A percentile compares a stretch with the other conserved stretches of the same genome.
phyloP scores from a whole-genome alignment of 2,888 invertebrate genomes.

The Pachliopta kotzebuea region DNA sequence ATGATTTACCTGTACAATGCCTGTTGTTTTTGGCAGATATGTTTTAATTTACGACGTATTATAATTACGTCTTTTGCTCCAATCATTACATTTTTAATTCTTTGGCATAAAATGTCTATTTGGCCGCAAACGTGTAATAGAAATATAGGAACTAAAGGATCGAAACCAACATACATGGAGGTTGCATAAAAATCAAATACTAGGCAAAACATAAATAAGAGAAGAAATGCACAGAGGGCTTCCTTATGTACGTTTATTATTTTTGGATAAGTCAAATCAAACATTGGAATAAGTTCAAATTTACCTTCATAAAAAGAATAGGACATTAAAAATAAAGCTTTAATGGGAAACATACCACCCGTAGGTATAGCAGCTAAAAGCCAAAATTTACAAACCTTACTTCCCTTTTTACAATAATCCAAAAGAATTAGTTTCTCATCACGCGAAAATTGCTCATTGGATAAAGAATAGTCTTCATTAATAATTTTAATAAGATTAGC shows the following conservation, averaged over 20 bases:
- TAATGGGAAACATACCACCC: constrained; percentile 45
- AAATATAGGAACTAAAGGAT: constrained; percentile 62
- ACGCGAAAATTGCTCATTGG: constrained; percentile 35
- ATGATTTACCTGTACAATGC: background rate
- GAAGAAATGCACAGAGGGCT: constrained; percentile 35
- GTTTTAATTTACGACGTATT: constrained; percentile 43
- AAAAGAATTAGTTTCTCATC: constrained; percentile 45
- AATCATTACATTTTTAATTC: constrained; percentile 44
- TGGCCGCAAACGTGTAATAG: constrained; percentile 61
- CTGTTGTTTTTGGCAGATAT: constrained; percentile 44
- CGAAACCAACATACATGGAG: constrained; percentile 54
- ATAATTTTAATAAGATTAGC: constrained; percentile 41
- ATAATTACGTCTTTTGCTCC: constrained; percentile 37
- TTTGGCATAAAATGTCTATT: constrained; percentile 49
- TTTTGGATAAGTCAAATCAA: constrained; percentile 47
- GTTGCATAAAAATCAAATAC: constrained; percentile 45
- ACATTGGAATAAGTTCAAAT: constrained; percentile 46
- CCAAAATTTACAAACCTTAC: constrained; percentile 48
- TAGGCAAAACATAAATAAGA: constrained; percentile 35
- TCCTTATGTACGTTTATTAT: constrained; percentile 45
- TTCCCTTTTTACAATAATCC: constrained; percentile 42
- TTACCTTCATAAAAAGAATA: constrained; percentile 42
- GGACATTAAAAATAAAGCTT: constrained; percentile 46
- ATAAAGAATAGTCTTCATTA: constrained; percentile 45
- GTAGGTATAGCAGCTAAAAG: constrained; percentile 38